phyloP scores from a whole-genome alignment of 2,888 invertebrate species.

The Metalampra italica region DNA sequence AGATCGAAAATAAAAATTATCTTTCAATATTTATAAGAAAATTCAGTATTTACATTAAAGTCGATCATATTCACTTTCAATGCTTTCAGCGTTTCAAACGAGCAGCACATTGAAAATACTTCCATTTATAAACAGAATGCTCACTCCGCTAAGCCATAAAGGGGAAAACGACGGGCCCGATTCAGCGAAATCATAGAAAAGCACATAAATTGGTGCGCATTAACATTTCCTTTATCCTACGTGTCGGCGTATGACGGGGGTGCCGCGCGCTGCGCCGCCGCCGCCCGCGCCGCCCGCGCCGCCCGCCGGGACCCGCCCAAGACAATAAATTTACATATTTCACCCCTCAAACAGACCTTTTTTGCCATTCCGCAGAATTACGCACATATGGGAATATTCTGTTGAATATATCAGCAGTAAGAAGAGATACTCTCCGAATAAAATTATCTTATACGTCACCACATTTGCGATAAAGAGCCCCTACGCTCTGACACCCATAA shows the following conservation, averaged over 20 bases:
- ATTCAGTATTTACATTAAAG: too few species aligned
- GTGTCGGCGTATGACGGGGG: slow-evolving; percentile 78
- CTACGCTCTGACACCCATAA: slow-evolving; percentile 46
- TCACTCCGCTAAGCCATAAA: slow-evolving; percentile 52
- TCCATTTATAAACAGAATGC: slow-evolving; percentile 55
- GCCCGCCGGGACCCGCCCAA: slow-evolving; percentile 72
- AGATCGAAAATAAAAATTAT: too few species aligned
- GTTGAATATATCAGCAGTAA: slow-evolving; percentile 78
- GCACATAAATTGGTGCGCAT: slow-evolving; percentile 77
- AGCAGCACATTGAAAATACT: slow-evolving; percentile 37
- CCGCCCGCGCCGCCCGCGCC: slow-evolving; percentile 36
- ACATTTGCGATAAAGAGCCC: slow-evolving; percentile 69
- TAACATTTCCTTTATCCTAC: slow-evolving; percentile 79
- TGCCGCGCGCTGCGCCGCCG: slow-evolving; percentile 34
- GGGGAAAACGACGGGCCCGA: slow-evolving; percentile 63
- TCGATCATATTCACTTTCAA: neutral
- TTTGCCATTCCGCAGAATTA: slow-evolving; percentile 79
- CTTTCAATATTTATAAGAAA: too few species aligned
- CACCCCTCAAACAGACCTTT: slow-evolving; percentile 79
- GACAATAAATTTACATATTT: slow-evolving; percentile 80
- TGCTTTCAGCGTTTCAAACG: slow-evolving; percentile 12
- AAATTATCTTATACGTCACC: slow-evolving; percentile 72
- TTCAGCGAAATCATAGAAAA: slow-evolving; percentile 79
- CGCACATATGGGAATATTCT: slow-evolving; percentile 79
- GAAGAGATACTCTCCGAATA: slow-evolving; percentile 75